Conservation (phyloP, 2,113 vertebrate genomes). For the Copsychus sechellarum region DNA sequence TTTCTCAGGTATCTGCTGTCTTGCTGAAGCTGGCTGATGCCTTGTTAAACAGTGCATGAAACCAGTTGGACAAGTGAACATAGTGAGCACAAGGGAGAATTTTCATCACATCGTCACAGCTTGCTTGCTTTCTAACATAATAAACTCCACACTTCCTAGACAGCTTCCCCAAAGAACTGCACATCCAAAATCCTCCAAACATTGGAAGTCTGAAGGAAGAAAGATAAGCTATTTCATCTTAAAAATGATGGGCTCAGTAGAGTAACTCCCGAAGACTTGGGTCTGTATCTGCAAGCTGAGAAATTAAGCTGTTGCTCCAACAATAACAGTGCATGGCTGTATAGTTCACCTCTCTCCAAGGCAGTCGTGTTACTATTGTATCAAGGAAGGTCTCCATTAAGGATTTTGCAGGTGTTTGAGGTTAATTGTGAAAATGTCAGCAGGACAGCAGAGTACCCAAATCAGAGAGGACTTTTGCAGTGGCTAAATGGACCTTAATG, state of each 20-base stretch:
- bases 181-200: not conserved
- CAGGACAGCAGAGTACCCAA: not conserved
- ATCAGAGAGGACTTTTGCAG: not conserved
- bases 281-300: not conserved
- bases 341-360: not conserved
- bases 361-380: not conserved
- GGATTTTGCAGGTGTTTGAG: not conserved
- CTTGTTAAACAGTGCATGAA: slow-evolving; percentile 27
- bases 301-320: not conserved
- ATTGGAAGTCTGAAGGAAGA: not conserved
- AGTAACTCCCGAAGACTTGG: not conserved
- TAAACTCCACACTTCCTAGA: not conserved
- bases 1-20: not conserved
- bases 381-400: not conserved
- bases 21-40: not conserved
- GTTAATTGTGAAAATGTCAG: not conserved
- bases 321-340: not conserved
- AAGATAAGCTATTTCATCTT: slow-evolving; percentile 21
- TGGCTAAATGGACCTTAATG: not conserved
- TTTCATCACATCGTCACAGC: not conserved
- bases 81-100: not conserved
- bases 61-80: not conserved
- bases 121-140: not conserved
- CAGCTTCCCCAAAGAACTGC: not conserved
- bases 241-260: not conserved